These are phyloP conservation scores for Misgurnus anguillicaudatus DNA, from an alignment of 2,113 vertebrate genomes.

Conservation along the genomic window DNA sequence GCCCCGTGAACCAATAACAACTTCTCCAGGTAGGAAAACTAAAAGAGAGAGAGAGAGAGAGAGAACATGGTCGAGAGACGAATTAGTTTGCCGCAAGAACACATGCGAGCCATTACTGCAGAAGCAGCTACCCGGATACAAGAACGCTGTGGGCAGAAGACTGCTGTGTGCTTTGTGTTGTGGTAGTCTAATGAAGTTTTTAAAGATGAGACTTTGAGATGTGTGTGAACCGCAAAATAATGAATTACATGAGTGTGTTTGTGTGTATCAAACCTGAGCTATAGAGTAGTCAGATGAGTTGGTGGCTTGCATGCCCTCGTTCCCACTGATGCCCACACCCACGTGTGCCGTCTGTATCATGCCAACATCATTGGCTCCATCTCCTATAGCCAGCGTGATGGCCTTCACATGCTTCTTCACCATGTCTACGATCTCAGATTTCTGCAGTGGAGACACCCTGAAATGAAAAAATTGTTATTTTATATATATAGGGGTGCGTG, in stretches of 20 bases:
- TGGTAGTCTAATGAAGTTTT: conserved; percentile 29
- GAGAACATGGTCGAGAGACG: conserved; percentile 25
- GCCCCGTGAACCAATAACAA: conserved; percentile 94
- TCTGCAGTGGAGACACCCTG: conserved; percentile 97
- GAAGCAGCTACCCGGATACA: conserved; percentile 47
- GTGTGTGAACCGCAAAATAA: background rate
- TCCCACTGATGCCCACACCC: conserved; percentile 96
- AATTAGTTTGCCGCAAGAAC: conserved; percentile 39
- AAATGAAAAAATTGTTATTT: background rate
- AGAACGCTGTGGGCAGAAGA: conserved; percentile 42
- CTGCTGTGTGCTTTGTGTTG: conserved; percentile 37
- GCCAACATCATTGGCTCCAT: conserved; percentile 96
- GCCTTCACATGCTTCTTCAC: conserved; percentile 97
- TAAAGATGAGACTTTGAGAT: conserved; percentile 10
- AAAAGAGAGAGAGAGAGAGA: conserved; percentile 15
- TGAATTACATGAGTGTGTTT: conserved; percentile 34
- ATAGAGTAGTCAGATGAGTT: conserved; percentile 98
- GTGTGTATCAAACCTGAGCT: conserved; percentile 82
- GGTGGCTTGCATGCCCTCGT: conserved; percentile 98
- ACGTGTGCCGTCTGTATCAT: conserved; percentile 99
- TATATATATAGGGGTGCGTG: background rate
- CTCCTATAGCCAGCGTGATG: conserved; percentile 96
- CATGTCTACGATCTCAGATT: conserved; percentile 98
- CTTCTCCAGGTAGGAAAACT: conserved; percentile 98
- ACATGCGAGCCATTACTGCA: conserved; percentile 57